Conservation (phyloP, 2,113 vertebrate genomes). For the Ptychochromis oligacanthus region DNA sequence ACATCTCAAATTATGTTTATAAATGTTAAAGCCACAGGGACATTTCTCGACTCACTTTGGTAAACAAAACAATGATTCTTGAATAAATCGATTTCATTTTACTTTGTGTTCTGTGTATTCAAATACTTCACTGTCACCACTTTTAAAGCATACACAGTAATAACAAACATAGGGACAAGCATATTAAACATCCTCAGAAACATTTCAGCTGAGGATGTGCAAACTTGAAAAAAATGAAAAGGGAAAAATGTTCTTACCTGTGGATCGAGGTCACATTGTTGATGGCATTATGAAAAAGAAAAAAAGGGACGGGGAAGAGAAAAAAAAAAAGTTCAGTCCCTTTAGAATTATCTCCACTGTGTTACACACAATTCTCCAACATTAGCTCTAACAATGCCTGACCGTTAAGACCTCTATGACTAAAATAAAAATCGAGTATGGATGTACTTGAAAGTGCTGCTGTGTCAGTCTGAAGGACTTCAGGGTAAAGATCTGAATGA, state of each 20-base stretch:
- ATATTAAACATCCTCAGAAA: not conserved
- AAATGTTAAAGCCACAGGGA: not conserved
- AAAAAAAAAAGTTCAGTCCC: conserved; percentile 32
- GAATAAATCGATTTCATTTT: not conserved
- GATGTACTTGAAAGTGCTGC: not conserved
- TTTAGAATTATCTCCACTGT: not conserved
- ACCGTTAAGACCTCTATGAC: not conserved
- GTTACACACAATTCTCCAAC: conserved; percentile 18
- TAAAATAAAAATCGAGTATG: conserved; percentile 6
- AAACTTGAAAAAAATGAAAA: not conserved
- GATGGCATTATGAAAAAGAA: conserved; percentile 11
- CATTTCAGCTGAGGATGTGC: not conserved
- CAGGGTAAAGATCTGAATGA: not conserved
- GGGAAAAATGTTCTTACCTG: conserved; percentile 61
- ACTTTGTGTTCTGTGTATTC: not conserved
- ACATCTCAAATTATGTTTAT: not conserved
- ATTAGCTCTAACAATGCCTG: not conserved
- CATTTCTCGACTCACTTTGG: not conserved
- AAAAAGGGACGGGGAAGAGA: conserved; percentile 15
- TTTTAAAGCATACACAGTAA: not conserved
- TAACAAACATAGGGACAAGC: not conserved
- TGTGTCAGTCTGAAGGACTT: not conserved
- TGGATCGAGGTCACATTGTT: conserved; percentile 5
- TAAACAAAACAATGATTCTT: not conserved
- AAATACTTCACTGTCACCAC: not conserved